Conservation (phyloP, 2,888 invertebrate species). For the Biston stratarius region DNA sequence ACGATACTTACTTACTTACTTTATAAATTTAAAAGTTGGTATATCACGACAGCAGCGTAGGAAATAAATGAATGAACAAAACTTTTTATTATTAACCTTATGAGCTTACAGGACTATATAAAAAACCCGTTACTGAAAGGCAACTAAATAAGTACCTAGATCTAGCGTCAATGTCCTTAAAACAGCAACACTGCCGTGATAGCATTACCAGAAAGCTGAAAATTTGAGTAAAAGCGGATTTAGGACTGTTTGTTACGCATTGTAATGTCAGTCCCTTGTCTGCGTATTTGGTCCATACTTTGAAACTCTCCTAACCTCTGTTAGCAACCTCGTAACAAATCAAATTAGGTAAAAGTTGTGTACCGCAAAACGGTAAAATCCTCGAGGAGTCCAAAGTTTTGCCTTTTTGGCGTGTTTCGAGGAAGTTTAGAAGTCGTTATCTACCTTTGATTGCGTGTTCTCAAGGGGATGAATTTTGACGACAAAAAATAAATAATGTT, state of each 20-base stretch:
- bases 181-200: too few relatives aligned
- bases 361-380: conserved; percentile 27
- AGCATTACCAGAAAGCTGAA: neutral
- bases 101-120: too few relatives aligned
- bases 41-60: too few relatives aligned
- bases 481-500: conserved; percentile 5
- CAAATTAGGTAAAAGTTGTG: conserved; percentile 28
- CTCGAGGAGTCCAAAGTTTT: conserved; percentile 18
- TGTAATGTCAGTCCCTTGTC: neutral
- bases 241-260: neutral
- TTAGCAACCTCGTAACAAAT: conserved; percentile 22
- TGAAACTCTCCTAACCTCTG: conserved; percentile 1
- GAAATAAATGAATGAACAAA: too few relatives aligned
- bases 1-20: too few relatives aligned
- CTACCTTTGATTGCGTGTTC: conserved; percentile 29
- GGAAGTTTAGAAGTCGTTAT: conserved; percentile 32
- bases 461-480: conserved; percentile 3
- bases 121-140: too few relatives aligned
- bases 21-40: too few relatives aligned
- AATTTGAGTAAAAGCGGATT: neutral
- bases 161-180: too few relatives aligned
- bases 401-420: conserved; percentile 28
- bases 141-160: too few relatives aligned
- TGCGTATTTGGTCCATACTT: neutral
- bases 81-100: too few relatives aligned